A percentile compares a stretch with the other conserved stretches of the same genome.
These are phyloP conservation scores for Paramormyrops hopkinsi DNA, from an alignment of 2,797 vertebrate genomes.

Conservation along the genomic window DNA sequence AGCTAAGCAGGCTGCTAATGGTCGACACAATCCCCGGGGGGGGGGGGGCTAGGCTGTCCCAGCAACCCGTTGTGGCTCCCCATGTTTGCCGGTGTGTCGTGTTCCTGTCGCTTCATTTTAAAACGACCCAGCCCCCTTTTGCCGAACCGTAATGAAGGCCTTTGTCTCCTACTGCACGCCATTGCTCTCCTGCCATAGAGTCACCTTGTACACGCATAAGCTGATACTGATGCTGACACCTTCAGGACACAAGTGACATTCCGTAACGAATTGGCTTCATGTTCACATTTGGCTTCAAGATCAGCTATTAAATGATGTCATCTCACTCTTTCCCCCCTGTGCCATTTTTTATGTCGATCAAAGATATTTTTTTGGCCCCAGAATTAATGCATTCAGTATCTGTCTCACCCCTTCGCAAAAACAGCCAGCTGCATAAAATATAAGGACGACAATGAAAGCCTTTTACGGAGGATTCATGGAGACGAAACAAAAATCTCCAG, in stretches of 20 bases:
- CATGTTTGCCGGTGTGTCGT: neutral
- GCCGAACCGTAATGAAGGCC: neutral
- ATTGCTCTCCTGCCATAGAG: neutral
- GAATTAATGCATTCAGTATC: neutral
- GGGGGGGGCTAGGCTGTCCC: neutral
- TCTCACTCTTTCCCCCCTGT: neutral
- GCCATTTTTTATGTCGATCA: neutral
- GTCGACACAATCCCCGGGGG: neutral
- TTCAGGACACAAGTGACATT: conserved; percentile 1
- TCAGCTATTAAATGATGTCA: conserved; percentile 3
- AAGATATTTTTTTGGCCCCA: neutral
- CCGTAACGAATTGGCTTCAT: neutral
- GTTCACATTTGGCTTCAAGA: neutral
- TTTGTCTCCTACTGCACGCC: neutral
- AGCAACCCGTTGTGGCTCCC: neutral
- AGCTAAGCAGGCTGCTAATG: neutral
- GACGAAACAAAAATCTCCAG: neutral
- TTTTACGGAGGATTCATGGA: neutral
- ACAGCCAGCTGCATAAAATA: neutral
- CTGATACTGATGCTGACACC: conserved; percentile 5
- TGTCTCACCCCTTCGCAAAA: neutral
- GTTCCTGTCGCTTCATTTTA: neutral
- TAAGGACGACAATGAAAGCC: neutral
- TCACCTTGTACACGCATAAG: neutral
- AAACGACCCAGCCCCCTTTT: neutral